Conservation (phyloP, 1,140 invertebrate species). For the Drosophila erecta region DNA sequence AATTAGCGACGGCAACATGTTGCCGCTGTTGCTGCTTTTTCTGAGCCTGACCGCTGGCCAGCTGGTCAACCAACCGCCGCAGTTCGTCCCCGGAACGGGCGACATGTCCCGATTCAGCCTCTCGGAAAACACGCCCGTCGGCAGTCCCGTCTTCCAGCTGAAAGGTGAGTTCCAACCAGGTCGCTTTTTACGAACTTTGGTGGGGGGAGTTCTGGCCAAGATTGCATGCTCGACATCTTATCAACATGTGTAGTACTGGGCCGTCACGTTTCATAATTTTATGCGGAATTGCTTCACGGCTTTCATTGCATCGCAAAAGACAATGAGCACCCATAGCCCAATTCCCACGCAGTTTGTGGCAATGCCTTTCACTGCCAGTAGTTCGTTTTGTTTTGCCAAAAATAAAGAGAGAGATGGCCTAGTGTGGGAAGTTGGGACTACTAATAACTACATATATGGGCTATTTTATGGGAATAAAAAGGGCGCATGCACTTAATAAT, state of each 20-base stretch:
- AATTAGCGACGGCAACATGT: slow-evolving; percentile 79
- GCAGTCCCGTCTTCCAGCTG: slow-evolving; percentile 90
- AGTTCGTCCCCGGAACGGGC: slow-evolving; percentile 90
- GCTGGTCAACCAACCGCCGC: slow-evolving; percentile 88
- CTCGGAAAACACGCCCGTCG: slow-evolving; percentile 91
- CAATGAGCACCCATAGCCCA: slow-evolving; percentile 60
- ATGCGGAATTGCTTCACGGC: slow-evolving; percentile 46
- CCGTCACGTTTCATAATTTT: slow-evolving; percentile 62
- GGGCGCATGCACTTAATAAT: no score
- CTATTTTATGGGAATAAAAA: neutral
- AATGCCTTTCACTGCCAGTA: slow-evolving; percentile 65
- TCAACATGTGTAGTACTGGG: slow-evolving; percentile 41
- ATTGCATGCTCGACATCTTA: slow-evolving; percentile 47
- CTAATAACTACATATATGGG: slow-evolving; percentile 15
- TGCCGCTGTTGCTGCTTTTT: slow-evolving; percentile 52
- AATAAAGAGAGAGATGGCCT: slow-evolving; percentile 23
- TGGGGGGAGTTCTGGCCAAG: slow-evolving; percentile 7
- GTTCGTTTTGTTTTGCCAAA: slow-evolving; percentile 35
- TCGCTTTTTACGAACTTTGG: neutral
- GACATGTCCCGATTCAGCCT: slow-evolving; percentile 91
- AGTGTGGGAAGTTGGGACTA: slow-evolving; percentile 27
- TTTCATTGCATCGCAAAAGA: slow-evolving; percentile 40
- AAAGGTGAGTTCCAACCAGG: slow-evolving; percentile 85
- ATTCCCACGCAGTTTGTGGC: slow-evolving; percentile 61
- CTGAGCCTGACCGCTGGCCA: slow-evolving; percentile 50